Evolutionary conservation across 1,140 invertebrate species (phyloP).

Genomic region (Phymastichus coffea): DNA sequence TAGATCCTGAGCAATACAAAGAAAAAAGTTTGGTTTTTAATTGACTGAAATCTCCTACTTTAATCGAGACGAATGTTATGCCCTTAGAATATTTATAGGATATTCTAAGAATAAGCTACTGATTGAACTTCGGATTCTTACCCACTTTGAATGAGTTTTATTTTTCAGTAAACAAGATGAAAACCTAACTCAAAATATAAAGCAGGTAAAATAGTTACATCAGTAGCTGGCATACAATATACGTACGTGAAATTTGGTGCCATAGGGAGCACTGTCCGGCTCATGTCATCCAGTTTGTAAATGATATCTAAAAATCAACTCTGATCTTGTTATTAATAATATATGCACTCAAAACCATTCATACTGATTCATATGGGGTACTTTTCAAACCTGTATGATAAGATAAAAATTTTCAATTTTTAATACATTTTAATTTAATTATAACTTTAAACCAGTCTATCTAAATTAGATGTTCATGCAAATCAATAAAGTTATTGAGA

Average conservation of each 20-base stretch:
- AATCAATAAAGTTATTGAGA: not conserved
- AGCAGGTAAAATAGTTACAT: constrained; percentile 43
- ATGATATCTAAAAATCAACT: constrained; percentile 60
- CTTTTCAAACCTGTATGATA: constrained; percentile 39
- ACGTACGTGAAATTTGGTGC: constrained; percentile 51
- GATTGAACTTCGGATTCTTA: constrained; percentile 44
- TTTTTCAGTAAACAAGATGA: constrained; percentile 24
- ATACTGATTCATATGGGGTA: constrained; percentile 41
- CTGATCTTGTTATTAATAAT: constrained; percentile 62
- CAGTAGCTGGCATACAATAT: constrained; percentile 50
- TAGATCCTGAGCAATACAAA: constrained; percentile 38
- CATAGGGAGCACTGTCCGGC: constrained; percentile 51
- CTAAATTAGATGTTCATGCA: not conserved
- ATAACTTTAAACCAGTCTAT: no score
- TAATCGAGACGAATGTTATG: constrained; percentile 41
- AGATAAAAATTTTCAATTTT: constrained; percentile 8
- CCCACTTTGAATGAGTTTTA: constrained; percentile 27
- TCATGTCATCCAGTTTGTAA: constrained; percentile 53
- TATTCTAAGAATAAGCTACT: constrained; percentile 50
- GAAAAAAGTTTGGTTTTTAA: constrained; percentile 29
- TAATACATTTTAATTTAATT: not conserved
- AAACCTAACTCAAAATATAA: constrained; percentile 20
- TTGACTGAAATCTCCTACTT: constrained; percentile 38
- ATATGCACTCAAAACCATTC: constrained; percentile 55
- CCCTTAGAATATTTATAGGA: constrained; percentile 42